These are phyloP conservation scores for Tenualosa ilisha DNA, from an alignment of 2,797 vertebrate genomes.

Conservation along the genomic window DNA sequence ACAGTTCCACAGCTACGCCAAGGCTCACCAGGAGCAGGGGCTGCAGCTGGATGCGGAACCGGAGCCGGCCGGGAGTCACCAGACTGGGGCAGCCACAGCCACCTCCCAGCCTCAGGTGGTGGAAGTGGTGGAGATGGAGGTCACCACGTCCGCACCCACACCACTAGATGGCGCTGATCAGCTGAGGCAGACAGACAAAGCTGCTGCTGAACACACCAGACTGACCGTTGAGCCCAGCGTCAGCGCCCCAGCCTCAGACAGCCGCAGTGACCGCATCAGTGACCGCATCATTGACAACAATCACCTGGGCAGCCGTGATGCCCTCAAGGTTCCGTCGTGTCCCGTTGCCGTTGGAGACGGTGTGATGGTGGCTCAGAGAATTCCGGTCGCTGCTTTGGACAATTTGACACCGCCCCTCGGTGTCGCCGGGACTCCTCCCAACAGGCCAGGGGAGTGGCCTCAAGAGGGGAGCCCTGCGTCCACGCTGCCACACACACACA, in stretches of 20 bases:
- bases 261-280: too few relatives aligned
- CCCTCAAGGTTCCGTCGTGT: not conserved
- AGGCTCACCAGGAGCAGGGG: conserved; percentile 44
- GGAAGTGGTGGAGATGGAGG: conserved; percentile 43
- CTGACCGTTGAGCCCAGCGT: not conserved
- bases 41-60: not conserved
- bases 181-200: not conserved
- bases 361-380: not conserved
- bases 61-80: too few relatives aligned
- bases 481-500: not conserved
- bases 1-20: conserved; percentile 55
- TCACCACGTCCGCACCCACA: not conserved
- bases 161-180: not conserved
- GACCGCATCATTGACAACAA: not conserved
- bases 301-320: not conserved
- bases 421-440: not conserved
- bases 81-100: too few relatives aligned
- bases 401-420: not conserved
- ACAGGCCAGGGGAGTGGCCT: too few relatives aligned
- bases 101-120: conserved; percentile 4
- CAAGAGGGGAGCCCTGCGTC: not conserved
- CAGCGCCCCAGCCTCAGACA: not conserved
- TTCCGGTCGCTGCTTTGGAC: not conserved
- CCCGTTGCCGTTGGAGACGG: not conserved
- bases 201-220: not conserved